Conservation (phyloP, 1,140 invertebrate genomes). For the Microplitis demolitor region DNA sequence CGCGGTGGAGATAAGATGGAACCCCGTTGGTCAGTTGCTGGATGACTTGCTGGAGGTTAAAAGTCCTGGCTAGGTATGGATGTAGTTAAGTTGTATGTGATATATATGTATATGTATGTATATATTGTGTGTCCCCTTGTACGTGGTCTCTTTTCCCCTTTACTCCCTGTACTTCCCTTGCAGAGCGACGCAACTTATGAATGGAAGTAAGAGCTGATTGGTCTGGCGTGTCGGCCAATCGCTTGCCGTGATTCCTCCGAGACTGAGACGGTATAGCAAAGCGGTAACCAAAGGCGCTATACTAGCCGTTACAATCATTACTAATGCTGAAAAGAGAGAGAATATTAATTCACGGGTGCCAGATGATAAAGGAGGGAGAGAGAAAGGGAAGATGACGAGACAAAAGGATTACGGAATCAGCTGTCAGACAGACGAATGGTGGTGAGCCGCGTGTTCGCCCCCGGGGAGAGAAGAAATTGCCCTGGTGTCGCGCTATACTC, state of each 20-base stretch:
- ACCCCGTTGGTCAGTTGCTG: no score
- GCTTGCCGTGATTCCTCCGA: conserved; percentile 33
- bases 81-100: no score
- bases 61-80: no score
- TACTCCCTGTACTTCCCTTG: conserved; percentile 15
- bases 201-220: conserved; percentile 48
- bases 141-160: background rate
- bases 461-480: conserved; percentile 18
- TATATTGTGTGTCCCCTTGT: background rate
- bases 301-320: conserved; percentile 5
- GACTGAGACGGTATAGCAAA: background rate
- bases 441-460: conserved; percentile 16
- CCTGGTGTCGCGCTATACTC: background rate
- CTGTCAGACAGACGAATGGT: conserved; percentile 24
- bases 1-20: no score
- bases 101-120: no score
- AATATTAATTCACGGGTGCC: background rate
- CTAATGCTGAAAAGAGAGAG: background rate
- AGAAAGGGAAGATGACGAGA: background rate
- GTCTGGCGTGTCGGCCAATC: conserved; percentile 31
- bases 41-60: no score
- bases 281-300: background rate
- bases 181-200: conserved; percentile 49
- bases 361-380: conserved; percentile 3
- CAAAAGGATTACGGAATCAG: conserved; percentile 32